Percentiles rank a stretch among this genome's conserved stretches.
These are phyloP conservation scores for Aphidoletes aphidimyza DNA, from an alignment of 2,888 invertebrate species.

Conservation along the genomic window DNA sequence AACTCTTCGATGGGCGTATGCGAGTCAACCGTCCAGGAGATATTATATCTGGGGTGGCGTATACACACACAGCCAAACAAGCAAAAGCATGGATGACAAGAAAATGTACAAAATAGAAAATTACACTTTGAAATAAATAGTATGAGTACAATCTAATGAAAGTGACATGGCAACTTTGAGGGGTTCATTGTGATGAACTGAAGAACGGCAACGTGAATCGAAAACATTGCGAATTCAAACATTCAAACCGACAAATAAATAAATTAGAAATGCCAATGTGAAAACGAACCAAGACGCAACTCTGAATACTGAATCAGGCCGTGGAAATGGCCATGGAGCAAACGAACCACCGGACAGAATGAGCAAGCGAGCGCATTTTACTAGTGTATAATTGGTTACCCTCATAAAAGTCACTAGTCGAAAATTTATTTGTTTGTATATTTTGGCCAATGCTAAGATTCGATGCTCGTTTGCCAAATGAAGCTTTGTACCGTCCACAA, in stretches of 20 bases:
- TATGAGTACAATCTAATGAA: not conserved
- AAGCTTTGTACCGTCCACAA: not conserved
- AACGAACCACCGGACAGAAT: too few species aligned
- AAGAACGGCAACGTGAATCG: not conserved
- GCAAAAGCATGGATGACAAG: not conserved
- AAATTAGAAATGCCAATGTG: constrained; percentile 36
- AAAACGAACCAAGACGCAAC: not conserved
- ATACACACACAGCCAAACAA: not conserved
- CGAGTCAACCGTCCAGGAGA: constrained; percentile 76
- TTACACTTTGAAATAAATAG: not conserved
- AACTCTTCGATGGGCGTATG: constrained; percentile 76
- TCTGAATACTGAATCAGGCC: not conserved
- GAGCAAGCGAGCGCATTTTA: constrained; percentile 14
- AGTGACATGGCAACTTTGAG: not conserved
- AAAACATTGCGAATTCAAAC: not conserved
- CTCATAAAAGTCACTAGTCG: constrained; percentile 55
- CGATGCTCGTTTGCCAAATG: not conserved
- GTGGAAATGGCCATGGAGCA: not conserved
- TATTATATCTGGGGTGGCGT: constrained; percentile 72
- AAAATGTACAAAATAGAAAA: constrained; percentile 13
- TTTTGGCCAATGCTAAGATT: not conserved
- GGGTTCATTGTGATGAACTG: not conserved
- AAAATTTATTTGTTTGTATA: constrained; percentile 53
- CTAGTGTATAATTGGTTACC: constrained; percentile 55
- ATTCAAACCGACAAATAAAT: constrained; percentile 8